Evolutionary conservation across 2,113 vertebrate species (phyloP).

Genomic region (Okapia johnstoni): DNA sequence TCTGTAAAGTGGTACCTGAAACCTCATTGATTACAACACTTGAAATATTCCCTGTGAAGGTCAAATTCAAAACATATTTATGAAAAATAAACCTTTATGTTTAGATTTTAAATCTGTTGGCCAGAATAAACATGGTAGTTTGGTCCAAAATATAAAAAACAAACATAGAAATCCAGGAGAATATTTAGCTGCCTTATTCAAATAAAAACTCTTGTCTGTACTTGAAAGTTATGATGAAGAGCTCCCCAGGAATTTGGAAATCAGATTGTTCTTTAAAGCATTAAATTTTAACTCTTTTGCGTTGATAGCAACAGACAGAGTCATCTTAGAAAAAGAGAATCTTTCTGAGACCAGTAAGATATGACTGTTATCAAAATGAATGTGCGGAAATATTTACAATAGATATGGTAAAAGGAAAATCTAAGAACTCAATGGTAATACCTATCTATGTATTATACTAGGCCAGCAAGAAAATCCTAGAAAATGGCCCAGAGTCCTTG

Average conservation of each 20-base stretch:
- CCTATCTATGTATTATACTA: neutral
- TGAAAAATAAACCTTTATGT: constrained; percentile 72
- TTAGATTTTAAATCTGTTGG: constrained; percentile 64
- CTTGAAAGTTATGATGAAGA: neutral
- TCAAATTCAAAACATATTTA: constrained; percentile 69
- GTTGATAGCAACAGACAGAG: neutral
- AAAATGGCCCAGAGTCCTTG: neutral
- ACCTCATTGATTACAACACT: constrained; percentile 61
- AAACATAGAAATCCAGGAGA: constrained; percentile 43
- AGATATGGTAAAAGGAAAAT: neutral
- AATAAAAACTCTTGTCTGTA: constrained; percentile 50
- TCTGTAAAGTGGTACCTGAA: constrained; percentile 69
- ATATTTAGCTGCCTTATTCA: constrained; percentile 47
- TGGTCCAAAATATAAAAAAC: constrained; percentile 46
- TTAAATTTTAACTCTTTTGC: neutral
- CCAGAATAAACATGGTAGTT: constrained; percentile 66
- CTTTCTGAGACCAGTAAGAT: neutral
- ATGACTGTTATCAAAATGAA: neutral
- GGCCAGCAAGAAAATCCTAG: neutral
- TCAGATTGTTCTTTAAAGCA: neutral
- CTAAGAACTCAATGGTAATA: neutral
- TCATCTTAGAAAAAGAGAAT: neutral
- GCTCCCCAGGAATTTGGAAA: neutral
- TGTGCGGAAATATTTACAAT: neutral
- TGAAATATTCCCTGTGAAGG: constrained; percentile 65